Conservation (phyloP, 2,888 invertebrate genomes). For the Aproaerema taeniolella region DNA sequence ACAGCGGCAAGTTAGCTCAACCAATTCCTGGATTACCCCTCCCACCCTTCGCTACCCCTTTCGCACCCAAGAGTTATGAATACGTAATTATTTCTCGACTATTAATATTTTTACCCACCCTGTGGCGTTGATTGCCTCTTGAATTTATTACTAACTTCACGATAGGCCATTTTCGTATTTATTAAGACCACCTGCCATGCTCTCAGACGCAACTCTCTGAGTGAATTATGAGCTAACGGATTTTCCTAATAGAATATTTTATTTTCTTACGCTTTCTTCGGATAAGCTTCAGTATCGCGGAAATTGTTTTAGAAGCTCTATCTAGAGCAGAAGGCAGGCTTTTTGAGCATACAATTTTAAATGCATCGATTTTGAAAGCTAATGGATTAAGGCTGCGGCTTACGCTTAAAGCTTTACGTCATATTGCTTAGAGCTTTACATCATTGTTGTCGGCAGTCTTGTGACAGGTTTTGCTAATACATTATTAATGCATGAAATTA, state of each 20-base stretch:
- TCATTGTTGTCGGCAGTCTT: too few relatives aligned
- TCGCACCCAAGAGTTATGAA: slow-evolving; percentile 62
- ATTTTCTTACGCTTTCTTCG: slow-evolving; percentile 51
- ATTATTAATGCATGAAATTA: too few relatives aligned
- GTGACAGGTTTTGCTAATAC: too few relatives aligned
- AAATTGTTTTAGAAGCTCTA: too few relatives aligned
- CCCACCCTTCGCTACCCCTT: slow-evolving; percentile 25
- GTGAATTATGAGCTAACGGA: slow-evolving; percentile 67
- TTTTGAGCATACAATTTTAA: too few relatives aligned
- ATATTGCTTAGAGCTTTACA: too few relatives aligned
- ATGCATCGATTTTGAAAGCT: too few relatives aligned
- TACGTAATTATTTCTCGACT: slow-evolving; percentile 73
- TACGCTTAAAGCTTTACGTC: too few relatives aligned
- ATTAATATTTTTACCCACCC: slow-evolving; percentile 75
- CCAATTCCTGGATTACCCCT: slow-evolving; percentile 46
- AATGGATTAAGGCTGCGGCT: too few relatives aligned
- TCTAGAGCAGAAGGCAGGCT: too few relatives aligned
- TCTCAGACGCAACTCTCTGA: slow-evolving; percentile 50
- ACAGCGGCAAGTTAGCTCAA: slow-evolving; percentile 25
- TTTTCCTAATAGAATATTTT: slow-evolving; percentile 75
- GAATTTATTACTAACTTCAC: slow-evolving; percentile 70
- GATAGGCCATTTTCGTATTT: slow-evolving; percentile 74
- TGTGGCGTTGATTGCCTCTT: slow-evolving; percentile 76
- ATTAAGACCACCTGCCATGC: slow-evolving; percentile 74
- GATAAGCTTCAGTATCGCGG: slow-evolving; percentile 46